These are phyloP conservation scores for Collichthys lucidus DNA, from an alignment of 2,113 vertebrate genomes.

Conservation along the genomic window DNA sequence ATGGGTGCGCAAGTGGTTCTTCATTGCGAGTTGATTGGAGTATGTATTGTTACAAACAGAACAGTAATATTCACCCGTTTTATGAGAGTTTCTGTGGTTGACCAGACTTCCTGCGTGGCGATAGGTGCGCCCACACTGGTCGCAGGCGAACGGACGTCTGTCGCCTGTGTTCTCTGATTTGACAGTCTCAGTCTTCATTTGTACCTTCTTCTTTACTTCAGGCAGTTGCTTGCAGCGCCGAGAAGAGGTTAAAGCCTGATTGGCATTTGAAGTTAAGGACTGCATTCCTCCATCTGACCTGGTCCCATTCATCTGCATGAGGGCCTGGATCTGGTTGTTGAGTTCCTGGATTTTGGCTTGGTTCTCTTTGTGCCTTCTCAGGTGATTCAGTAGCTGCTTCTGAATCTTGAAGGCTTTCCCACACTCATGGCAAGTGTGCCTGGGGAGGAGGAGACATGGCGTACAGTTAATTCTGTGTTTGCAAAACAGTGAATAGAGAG, in stretches of 20 bases:
- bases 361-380: conserved; percentile 86
- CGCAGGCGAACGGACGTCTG: conserved; percentile 87
- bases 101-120: conserved; percentile 92
- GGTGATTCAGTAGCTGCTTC: conserved; percentile 89
- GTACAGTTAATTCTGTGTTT: conserved; percentile 33
- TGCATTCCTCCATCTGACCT: conserved; percentile 66
- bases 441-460: conserved; percentile 44
- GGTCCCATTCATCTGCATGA: conserved; percentile 81
- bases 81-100: conserved; percentile 92
- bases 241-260: conserved; percentile 41
- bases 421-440: conserved; percentile 85
- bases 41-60: conserved; percentile 90
- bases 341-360: conserved; percentile 84
- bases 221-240: conserved; percentile 53
- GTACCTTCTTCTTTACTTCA: conserved; percentile 25
- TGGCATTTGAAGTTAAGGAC: conserved; percentile 52
- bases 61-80: conserved; percentile 90
- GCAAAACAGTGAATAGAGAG: conserved; percentile 4
- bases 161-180: conserved; percentile 66
- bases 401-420: conserved; percentile 91
- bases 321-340: conserved; percentile 83
- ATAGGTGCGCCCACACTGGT: conserved; percentile 90
- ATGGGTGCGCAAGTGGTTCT: conserved; percentile 91
- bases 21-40: conserved; percentile 90
- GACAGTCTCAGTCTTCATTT: conserved; percentile 40